A percentile compares a stretch with the other conserved stretches of the same genome.
Conservation (phyloP, 1,140 invertebrate genomes). For the Papilio aristodemus region DNA sequence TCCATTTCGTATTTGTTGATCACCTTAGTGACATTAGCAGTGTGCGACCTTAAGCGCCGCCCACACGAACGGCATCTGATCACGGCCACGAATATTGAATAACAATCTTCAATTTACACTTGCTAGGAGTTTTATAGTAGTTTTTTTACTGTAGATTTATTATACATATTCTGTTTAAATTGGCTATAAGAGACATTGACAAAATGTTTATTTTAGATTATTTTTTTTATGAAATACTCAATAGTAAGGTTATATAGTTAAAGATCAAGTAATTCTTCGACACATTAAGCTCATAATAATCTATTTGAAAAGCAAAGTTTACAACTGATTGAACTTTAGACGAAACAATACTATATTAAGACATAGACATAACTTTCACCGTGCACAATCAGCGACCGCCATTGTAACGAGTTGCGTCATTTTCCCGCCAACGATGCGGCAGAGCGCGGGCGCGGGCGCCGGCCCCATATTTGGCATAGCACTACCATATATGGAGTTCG, state of each 20-base stretch:
- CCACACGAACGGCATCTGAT: neutral
- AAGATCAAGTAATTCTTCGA: too few species aligned
- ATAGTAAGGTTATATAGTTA: too few species aligned
- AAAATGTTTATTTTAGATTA: too few species aligned
- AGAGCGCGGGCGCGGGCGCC: conserved; percentile 13
- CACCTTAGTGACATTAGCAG: neutral
- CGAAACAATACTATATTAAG: neutral
- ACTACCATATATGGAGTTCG: neutral
- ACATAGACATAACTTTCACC: conserved; percentile 22
- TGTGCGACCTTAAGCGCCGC: neutral
- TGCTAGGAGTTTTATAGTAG: neutral
- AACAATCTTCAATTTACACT: neutral
- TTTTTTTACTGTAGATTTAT: too few species aligned
- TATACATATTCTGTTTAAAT: too few species aligned
- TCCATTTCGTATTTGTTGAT: conserved; percentile 1
- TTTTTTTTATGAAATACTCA: too few species aligned
- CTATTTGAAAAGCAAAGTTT: too few species aligned
- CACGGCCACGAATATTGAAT: conserved; percentile 1
- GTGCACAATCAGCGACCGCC: neutral
- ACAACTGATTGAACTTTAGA: neutral
- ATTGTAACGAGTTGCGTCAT: conserved; percentile 17
- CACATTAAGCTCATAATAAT: too few species aligned
- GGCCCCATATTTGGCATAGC: conserved; percentile 5
- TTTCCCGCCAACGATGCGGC: conserved; percentile 12
- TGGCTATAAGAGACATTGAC: too few species aligned